These are phyloP conservation scores for Heteromormyrus szaboi DNA, from an alignment of 2,797 vertebrate genomes.

Conservation along the genomic window DNA sequence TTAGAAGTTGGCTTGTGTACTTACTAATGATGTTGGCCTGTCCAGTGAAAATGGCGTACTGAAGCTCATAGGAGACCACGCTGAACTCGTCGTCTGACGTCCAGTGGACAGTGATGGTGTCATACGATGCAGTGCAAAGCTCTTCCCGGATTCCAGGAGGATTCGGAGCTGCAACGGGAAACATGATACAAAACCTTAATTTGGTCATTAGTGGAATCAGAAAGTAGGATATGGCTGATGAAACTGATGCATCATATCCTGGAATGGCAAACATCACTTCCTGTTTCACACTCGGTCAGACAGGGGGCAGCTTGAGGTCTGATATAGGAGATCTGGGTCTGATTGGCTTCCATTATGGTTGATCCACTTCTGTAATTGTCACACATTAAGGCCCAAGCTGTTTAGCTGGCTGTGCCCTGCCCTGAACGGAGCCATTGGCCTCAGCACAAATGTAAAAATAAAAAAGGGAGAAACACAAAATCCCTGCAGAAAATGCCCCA, in stretches of 20 bases:
- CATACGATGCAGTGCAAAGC: conserved; percentile 91
- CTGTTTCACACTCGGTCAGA: neutral
- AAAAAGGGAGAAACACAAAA: neutral
- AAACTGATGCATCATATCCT: neutral
- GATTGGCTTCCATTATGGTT: neutral
- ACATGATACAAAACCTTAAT: neutral
- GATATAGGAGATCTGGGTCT: neutral
- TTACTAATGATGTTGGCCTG: conserved; percentile 95
- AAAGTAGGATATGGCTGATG: neutral
- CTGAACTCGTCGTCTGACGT: conserved; percentile 94
- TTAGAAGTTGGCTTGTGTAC: conserved; percentile 46
- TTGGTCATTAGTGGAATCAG: neutral
- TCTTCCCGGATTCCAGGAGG: conserved; percentile 92
- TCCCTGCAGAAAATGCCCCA: neutral
- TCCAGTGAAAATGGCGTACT: conserved; percentile 94
- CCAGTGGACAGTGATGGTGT: conserved; percentile 98
- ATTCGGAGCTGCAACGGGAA: conserved; percentile 73
- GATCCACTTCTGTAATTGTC: conserved; percentile 19
- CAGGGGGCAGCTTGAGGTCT: neutral
- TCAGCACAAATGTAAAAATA: neutral
- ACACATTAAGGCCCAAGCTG: conserved; percentile 47
- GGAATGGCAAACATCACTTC: neutral
- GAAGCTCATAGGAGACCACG: conserved; percentile 92
- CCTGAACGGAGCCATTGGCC: conserved; percentile 28
- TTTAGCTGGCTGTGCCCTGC: conserved; percentile 33